These are phyloP conservation scores for Trachelipus rathkii DNA, from an alignment of 1,140 invertebrate genomes.

Conservation along the genomic window DNA sequence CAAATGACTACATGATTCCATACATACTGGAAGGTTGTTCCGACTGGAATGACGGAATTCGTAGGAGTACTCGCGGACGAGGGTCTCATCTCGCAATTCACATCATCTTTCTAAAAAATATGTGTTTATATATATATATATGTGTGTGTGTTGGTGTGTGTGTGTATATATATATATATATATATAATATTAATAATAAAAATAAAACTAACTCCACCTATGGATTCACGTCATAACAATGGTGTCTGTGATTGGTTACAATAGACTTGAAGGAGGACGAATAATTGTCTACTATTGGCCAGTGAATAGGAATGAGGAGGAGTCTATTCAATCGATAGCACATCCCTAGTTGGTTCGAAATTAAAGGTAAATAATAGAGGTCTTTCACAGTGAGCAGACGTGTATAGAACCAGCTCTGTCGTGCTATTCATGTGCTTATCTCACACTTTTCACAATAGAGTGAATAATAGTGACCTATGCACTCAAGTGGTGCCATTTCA, in stretches of 20 bases:
- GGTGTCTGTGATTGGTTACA: background rate
- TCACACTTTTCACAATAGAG: slow-evolving; percentile 46
- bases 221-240: background rate
- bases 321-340: slow-evolving; percentile 50
- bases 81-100: slow-evolving; percentile 7
- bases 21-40: background rate
- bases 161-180: too few species aligned
- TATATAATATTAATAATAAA: too few species aligned
- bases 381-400: slow-evolving; percentile 49
- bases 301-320: slow-evolving; percentile 28
- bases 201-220: background rate
- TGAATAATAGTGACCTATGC: slow-evolving; percentile 37
- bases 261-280: slow-evolving; percentile 1
- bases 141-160: too few species aligned
- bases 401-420: slow-evolving; percentile 49
- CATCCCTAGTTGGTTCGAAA: slow-evolving; percentile 48
- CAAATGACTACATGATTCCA: background rate
- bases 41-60: background rate
- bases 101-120: background rate
- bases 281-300: background rate
- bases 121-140: too few species aligned
- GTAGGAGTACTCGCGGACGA: background rate
- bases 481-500: slow-evolving; percentile 33
- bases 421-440: slow-evolving; percentile 46
- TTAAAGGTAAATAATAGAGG: slow-evolving; percentile 50